These are phyloP conservation scores for Pristionchus entomophagus DNA, from an alignment of 2,888 invertebrate species.

Conservation along the genomic window DNA sequence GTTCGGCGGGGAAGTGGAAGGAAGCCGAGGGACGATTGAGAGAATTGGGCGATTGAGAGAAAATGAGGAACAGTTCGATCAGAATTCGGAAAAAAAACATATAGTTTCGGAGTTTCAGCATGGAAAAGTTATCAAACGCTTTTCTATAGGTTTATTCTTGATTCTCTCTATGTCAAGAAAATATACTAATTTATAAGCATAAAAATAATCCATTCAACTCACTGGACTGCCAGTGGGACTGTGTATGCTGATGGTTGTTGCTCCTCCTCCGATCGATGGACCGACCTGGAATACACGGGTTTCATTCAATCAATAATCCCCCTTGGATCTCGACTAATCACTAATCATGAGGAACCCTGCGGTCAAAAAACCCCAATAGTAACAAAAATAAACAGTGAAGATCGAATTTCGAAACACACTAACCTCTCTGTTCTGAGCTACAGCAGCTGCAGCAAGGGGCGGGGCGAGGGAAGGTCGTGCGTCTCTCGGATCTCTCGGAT, in stretches of 20 bases:
- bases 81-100: too few species aligned
- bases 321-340: too few species aligned
- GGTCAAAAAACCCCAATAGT: background rate
- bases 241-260: slow-evolving; percentile 42
- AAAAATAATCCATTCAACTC: background rate
- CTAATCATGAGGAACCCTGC: background rate
- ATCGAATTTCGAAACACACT: too few species aligned
- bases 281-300: background rate
- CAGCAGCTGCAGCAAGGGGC: background rate
- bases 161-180: too few species aligned
- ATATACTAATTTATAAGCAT: too few species aligned
- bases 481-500: slow-evolving; percentile 10
- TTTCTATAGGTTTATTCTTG: too few species aligned
- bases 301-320: background rate
- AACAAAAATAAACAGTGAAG: background rate
- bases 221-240: slow-evolving; percentile 32
- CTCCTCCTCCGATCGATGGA: background rate
- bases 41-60: background rate
- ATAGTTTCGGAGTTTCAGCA: too few species aligned
- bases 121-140: too few species aligned
- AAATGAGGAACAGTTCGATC: too few species aligned
- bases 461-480: background rate
- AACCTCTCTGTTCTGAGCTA: background rate
- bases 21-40: slow-evolving; percentile 13
- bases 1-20: slow-evolving; percentile 15